Percentiles rank a stretch among this genome's conserved stretches.
Conservation (phyloP, 2,888 invertebrate genomes). For the Erebia aethiops region DNA sequence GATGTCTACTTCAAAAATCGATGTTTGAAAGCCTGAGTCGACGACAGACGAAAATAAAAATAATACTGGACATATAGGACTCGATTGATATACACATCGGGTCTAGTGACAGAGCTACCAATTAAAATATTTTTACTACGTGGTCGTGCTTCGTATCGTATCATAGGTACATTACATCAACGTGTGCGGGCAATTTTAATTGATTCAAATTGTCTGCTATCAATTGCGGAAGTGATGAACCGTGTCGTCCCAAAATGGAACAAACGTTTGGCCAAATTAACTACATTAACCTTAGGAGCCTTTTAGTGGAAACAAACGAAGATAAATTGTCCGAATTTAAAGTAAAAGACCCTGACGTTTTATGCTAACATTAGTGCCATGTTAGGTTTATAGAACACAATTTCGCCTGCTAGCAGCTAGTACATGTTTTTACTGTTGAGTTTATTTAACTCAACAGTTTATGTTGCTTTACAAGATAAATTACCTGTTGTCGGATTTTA, state of each 20-base stretch:
- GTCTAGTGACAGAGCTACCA: background rate
- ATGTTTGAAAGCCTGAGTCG: no score
- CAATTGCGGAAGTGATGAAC: constrained; percentile 65
- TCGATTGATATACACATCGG: no score
- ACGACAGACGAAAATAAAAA: no score
- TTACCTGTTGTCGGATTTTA: background rate
- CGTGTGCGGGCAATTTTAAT: constrained; percentile 70
- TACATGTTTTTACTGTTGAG: constrained; percentile 4
- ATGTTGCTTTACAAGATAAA: constrained; percentile 10
- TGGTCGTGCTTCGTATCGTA: background rate
- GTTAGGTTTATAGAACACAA: constrained; percentile 8
- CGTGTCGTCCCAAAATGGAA: constrained; percentile 48
- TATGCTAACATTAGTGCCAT: constrained; percentile 17
- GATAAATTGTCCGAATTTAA: constrained; percentile 30
- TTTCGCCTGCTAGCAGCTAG: background rate
- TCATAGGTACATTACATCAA: background rate
- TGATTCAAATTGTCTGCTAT: constrained; percentile 65
- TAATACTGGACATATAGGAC: no score
- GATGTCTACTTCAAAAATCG: no score
- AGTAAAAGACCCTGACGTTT: constrained; percentile 23
- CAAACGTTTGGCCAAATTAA: constrained; percentile 29
- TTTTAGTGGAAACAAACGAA: constrained; percentile 29
- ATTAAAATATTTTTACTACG: background rate
- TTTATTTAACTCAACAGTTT: constrained; percentile 12
- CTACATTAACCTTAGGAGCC: constrained; percentile 25